These are phyloP conservation scores for Scaptomyza tumidula DNA, from an alignment of 2,888 invertebrate genomes.

Conservation along the genomic window DNA sequence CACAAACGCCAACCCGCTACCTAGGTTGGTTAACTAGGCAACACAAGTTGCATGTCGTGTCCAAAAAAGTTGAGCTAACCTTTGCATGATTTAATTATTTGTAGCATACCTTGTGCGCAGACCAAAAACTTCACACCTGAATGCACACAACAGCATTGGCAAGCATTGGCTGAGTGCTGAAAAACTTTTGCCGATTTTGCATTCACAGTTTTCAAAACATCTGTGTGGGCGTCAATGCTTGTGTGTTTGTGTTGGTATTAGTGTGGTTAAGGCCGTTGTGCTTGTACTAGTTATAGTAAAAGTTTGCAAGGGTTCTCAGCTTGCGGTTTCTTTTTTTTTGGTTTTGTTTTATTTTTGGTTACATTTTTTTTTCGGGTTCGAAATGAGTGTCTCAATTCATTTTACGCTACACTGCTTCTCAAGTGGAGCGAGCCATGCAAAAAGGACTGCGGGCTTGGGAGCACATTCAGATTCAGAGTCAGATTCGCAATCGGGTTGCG, in stretches of 20 bases:
- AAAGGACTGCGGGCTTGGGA: slow-evolving; percentile 62
- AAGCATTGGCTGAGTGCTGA: slow-evolving; percentile 51
- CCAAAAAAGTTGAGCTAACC: slow-evolving; percentile 60
- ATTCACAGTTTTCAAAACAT: slow-evolving; percentile 40
- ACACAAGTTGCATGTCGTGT: slow-evolving; percentile 39
- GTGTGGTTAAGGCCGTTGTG: slow-evolving; percentile 22
- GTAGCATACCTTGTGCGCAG: slow-evolving; percentile 74
- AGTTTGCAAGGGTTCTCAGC: slow-evolving; percentile 54
- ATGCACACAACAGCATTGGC: slow-evolving; percentile 55
- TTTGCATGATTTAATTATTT: slow-evolving; percentile 78
- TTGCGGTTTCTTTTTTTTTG: slow-evolving; percentile 38
- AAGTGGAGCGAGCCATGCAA: slow-evolving; percentile 77
- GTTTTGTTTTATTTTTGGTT: slow-evolving; percentile 10
- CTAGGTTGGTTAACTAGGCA: background rate
- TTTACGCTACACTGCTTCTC: slow-evolving; percentile 76
- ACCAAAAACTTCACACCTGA: slow-evolving; percentile 75
- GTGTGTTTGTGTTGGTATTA: slow-evolving; percentile 7
- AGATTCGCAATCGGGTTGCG: slow-evolving; percentile 8
- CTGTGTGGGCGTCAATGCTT: background rate
- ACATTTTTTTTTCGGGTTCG: slow-evolving; percentile 35
- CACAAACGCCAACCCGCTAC: background rate
- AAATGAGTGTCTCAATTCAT: slow-evolving; percentile 78
- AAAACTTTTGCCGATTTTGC: slow-evolving; percentile 68
- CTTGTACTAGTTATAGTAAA: slow-evolving; percentile 34
- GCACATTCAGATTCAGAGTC: slow-evolving; percentile 35